Conservation (phyloP, 2,888 invertebrate genomes). For the Amiota minor region DNA sequence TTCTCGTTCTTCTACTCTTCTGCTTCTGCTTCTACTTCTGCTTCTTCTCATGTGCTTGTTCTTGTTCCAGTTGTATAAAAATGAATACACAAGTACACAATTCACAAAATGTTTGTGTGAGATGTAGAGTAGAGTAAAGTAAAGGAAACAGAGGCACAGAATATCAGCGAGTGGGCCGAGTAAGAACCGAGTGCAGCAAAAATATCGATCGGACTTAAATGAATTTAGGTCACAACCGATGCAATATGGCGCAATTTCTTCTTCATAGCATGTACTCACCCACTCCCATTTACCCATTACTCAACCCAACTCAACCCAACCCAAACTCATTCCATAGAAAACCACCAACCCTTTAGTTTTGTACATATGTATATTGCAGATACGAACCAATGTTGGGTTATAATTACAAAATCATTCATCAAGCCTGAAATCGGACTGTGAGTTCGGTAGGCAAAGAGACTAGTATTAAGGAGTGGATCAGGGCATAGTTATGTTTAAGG, state of each 20-base stretch:
- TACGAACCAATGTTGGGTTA: not conserved
- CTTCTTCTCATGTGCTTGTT: not conserved
- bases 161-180: not conserved
- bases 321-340: not conserved
- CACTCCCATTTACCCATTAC: not conserved
- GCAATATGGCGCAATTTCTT: constrained; percentile 27
- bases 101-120: no score
- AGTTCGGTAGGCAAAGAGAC: no score
- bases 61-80: not conserved
- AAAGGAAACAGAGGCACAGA: no score
- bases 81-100: no score
- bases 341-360: not conserved
- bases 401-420: no score
- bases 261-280: constrained; percentile 2
- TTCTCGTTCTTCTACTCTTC: not conserved
- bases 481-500: not conserved
- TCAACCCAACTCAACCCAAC: not conserved
- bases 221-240: constrained; percentile 59
- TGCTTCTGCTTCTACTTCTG: not conserved
- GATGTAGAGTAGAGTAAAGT: no score
- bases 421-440: no score
- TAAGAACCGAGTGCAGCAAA: constrained; percentile 44
- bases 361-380: not conserved
- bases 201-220: constrained; percentile 65
- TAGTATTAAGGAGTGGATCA: no score